A percentile compares a stretch with the other conserved stretches of the same genome.
phyloP scores from a whole-genome alignment of 53 echinoderm and acorn worm genomes.

The Actinopyga echinites region DNA sequence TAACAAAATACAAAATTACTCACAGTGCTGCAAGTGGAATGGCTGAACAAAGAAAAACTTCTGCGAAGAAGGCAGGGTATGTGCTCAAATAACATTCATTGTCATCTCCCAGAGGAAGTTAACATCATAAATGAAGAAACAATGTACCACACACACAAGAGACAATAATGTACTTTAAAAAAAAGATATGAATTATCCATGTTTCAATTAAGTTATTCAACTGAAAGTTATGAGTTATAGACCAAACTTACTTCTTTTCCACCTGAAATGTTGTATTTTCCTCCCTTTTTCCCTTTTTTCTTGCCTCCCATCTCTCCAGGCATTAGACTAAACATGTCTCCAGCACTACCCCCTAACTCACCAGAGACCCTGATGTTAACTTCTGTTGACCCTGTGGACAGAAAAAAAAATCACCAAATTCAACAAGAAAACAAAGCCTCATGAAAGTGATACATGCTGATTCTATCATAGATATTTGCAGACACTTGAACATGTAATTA shows the following conservation, averaged over 20 bases:
- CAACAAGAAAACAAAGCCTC: background rate
- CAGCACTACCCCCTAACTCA: conserved; percentile 19
- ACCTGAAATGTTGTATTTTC: conserved; percentile 73
- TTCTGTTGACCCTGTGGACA: conserved; percentile 29
- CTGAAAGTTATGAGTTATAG: background rate
- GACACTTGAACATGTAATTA: background rate
- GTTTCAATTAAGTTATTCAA: background rate
- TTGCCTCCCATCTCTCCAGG: conserved; percentile 72
- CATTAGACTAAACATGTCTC: conserved; percentile 64
- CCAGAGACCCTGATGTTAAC: conserved; percentile 25
- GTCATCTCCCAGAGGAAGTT: too few species aligned
- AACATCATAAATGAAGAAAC: too few species aligned
- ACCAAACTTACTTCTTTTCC: conserved; percentile 43
- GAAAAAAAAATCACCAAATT: background rate
- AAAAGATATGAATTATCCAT: too few species aligned
- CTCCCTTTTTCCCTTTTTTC: conserved; percentile 74
- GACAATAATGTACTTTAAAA: too few species aligned
- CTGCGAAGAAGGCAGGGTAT: too few species aligned
- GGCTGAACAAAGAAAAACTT: too few species aligned
- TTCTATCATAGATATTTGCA: background rate
- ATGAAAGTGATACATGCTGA: background rate
- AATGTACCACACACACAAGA: too few species aligned
- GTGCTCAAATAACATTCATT: too few species aligned
- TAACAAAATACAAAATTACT: background rate
- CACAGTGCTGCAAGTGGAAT: background rate